Evolutionary conservation across 2,113 vertebrate genomes (phyloP).

Genomic region (Notarius lentiginosus): DNA sequence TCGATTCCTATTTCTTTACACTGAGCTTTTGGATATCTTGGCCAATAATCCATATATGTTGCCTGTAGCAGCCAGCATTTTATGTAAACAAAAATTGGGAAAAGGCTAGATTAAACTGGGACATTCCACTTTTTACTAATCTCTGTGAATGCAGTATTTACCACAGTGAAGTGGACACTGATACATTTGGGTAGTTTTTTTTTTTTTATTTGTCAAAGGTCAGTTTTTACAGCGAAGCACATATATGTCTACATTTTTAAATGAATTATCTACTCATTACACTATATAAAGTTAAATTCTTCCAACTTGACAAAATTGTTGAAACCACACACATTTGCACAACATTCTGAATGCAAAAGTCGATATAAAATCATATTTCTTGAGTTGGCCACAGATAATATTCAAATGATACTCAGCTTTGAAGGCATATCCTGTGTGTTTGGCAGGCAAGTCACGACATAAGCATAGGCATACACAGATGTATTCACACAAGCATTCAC

Average conservation of each 20-base stretch:
- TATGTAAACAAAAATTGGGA: background rate
- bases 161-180: background rate
- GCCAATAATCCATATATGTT: background rate
- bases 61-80: background rate
- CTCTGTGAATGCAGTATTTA: background rate
- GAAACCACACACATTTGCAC: background rate
- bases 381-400: conserved; percentile 3
- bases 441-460: conserved; percentile 3
- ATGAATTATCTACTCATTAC: background rate
- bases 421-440: background rate
- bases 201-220: background rate
- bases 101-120: too few relatives aligned
- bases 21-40: background rate
- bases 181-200: background rate
- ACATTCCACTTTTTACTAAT: background rate
- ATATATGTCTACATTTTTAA: background rate
- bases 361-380: conserved; percentile 22
- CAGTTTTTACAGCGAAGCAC: background rate
- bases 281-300: background rate
- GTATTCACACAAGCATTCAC: conserved; percentile 17
- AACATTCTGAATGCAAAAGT: background rate
- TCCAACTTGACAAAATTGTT: background rate
- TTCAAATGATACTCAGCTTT: background rate
- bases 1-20: background rate
- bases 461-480: background rate